Conservation (phyloP, 2,888 invertebrate species). For the Torymus aiolomorphi region DNA sequence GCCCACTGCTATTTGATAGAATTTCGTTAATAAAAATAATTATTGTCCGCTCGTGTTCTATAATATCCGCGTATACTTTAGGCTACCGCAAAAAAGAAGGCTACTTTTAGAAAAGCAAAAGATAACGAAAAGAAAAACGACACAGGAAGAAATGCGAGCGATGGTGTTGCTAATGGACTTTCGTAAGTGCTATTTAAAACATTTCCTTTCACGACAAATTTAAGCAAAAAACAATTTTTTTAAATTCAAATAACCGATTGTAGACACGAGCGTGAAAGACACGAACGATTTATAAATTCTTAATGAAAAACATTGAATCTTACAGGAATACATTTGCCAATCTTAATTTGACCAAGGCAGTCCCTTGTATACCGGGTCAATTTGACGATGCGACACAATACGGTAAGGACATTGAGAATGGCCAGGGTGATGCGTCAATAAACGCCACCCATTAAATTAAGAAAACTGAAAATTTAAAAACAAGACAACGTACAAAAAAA, state of each 20-base stretch:
- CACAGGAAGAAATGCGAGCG: constrained; percentile 69
- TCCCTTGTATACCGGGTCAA: constrained; percentile 66
- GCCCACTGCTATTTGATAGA: constrained; percentile 56
- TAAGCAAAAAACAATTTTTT: constrained; percentile 6
- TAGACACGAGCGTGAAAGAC: constrained; percentile 28
- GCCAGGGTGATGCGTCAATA: constrained; percentile 69
- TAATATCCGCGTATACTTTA: constrained; percentile 59
- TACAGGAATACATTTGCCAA: constrained; percentile 64
- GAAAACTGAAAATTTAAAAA: constrained; percentile 62
- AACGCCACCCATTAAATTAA: constrained; percentile 60
- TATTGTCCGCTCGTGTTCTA: constrained; percentile 52
- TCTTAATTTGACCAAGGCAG: constrained; percentile 65
- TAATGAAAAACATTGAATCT: constrained; percentile 48
- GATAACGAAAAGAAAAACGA: constrained; percentile 70
- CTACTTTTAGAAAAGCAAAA: constrained; percentile 69
- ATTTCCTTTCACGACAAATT: constrained; percentile 37
- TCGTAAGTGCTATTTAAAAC: constrained; percentile 64
- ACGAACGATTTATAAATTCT: not conserved
- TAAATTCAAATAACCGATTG: constrained; percentile 8
- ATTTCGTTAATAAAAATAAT: constrained; percentile 48
- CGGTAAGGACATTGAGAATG: constrained; percentile 68
- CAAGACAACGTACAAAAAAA: constrained; percentile 2
- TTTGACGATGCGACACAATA: constrained; percentile 71
- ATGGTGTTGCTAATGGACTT: constrained; percentile 70
- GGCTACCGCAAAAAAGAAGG: constrained; percentile 72